Conservation (phyloP, 2,888 invertebrate species). For the Geotrupes spiniger region DNA sequence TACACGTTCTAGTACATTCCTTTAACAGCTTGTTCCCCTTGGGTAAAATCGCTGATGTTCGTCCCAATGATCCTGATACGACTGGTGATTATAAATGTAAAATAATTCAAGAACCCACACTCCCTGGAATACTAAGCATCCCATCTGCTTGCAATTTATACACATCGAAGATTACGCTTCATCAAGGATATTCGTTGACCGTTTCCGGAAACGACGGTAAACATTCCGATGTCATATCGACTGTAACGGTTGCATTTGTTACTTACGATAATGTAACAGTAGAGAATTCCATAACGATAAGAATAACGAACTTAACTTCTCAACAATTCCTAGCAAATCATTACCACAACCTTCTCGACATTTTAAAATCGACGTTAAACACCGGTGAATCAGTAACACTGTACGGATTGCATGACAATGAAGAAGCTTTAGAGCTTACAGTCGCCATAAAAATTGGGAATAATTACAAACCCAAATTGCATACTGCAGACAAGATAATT, state of each 20-base stretch:
- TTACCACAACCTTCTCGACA: constrained; percentile 71
- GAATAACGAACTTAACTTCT: constrained; percentile 71
- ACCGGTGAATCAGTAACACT: constrained; percentile 64
- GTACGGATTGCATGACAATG: constrained; percentile 71
- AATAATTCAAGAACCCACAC: constrained; percentile 63
- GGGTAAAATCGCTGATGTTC: constrained; percentile 87
- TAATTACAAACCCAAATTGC: constrained; percentile 63
- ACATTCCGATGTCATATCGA: constrained; percentile 83
- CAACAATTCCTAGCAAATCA: constrained; percentile 72
- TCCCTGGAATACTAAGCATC: constrained; percentile 65
- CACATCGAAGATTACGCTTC: constrained; percentile 68
- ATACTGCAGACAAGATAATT: constrained; percentile 62
- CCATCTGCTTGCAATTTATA: constrained; percentile 77
- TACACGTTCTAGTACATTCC: constrained; percentile 74
- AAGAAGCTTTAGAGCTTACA: constrained; percentile 66
- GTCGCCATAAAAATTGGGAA: constrained; percentile 60
- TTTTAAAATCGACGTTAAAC: constrained; percentile 65
- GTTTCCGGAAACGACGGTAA: constrained; percentile 88
- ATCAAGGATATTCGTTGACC: constrained; percentile 72
- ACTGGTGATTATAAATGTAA: constrained; percentile 86
- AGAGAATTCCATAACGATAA: constrained; percentile 76
- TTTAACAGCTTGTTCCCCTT: constrained; percentile 73
- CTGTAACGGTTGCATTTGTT: constrained; percentile 78
- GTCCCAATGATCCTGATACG: constrained; percentile 89
- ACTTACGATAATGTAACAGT: constrained; percentile 79